A percentile compares a stretch with the other conserved stretches of the same genome.
These are phyloP conservation scores for Cephalotes varians DNA, from an alignment of 2,888 invertebrate species.

Conservation along the genomic window DNA sequence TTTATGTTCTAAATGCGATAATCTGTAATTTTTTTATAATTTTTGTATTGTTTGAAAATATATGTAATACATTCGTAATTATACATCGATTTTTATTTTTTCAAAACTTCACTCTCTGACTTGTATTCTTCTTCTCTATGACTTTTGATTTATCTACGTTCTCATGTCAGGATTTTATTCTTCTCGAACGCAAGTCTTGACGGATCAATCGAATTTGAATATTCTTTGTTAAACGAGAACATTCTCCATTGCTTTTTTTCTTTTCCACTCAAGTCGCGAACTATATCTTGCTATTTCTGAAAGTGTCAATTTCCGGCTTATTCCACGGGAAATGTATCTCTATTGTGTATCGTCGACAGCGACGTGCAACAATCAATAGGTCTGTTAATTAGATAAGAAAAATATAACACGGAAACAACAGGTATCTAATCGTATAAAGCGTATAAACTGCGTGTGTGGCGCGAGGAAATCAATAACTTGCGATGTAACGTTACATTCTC, in stretches of 20 bases:
- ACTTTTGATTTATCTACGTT: no score
- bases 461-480: constrained; percentile 7
- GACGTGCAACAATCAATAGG: neutral
- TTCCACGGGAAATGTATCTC: neutral
- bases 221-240: no score
- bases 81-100: neutral
- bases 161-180: no score
- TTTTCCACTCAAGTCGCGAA: neutral
- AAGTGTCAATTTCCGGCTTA: neutral
- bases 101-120: no score
- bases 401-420: neutral
- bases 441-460: neutral
- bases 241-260: no score
- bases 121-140: neutral
- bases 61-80: no score
- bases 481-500: neutral
- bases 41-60: no score
- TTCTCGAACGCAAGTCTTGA: no score
- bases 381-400: neutral
- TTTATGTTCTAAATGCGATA: no score
- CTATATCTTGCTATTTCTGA: neutral
- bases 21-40: no score
- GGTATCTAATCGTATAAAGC: neutral
- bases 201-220: no score
- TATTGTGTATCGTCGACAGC: neutral